phyloP scores from a whole-genome alignment of 1,140 invertebrate species.

The Drosophila sulfurigaster region DNA sequence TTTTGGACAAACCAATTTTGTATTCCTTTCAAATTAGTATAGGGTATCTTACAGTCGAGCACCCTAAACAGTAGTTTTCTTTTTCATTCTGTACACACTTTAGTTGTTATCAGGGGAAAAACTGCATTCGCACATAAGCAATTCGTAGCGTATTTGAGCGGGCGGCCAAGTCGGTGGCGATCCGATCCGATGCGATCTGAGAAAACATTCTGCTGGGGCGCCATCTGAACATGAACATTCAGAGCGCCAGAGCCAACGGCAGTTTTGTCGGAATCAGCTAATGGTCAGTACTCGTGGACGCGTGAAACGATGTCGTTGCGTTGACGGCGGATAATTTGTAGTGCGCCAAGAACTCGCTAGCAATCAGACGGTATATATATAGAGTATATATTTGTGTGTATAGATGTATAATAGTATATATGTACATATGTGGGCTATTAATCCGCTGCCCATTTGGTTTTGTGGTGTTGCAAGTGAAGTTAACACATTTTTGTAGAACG shows the following conservation, averaged over 20 bases:
- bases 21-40: too few relatives aligned
- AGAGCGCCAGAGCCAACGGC: slow-evolving; percentile 8
- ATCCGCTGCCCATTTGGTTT: slow-evolving; percentile 9
- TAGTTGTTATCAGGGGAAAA: slow-evolving; percentile 4
- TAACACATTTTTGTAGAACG: neutral
- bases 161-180: slow-evolving; percentile 6
- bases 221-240: slow-evolving; percentile 1
- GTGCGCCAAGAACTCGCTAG: slow-evolving; percentile 55
- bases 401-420: slow-evolving; percentile 9
- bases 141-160: slow-evolving; percentile 27
- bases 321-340: slow-evolving; percentile 66
- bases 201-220: slow-evolving; percentile 16
- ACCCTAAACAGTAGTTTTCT: too few relatives aligned
- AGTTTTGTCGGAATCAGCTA: slow-evolving; percentile 29
- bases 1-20: too few relatives aligned
- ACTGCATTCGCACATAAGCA: slow-evolving; percentile 13
- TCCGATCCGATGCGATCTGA: slow-evolving; percentile 5
- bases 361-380: slow-evolving; percentile 39
- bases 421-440: slow-evolving; percentile 33
- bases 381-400: slow-evolving; percentile 39
- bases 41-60: neutral
- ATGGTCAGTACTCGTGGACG: slow-evolving; percentile 72
- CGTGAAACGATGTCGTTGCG: slow-evolving; percentile 79
- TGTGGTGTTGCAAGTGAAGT: neutral
- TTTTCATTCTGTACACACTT: neutral